Percentiles rank a stretch among this genome's conserved stretches.
Conservation (phyloP, 2,113 vertebrate species). For the Puma concolor region DNA sequence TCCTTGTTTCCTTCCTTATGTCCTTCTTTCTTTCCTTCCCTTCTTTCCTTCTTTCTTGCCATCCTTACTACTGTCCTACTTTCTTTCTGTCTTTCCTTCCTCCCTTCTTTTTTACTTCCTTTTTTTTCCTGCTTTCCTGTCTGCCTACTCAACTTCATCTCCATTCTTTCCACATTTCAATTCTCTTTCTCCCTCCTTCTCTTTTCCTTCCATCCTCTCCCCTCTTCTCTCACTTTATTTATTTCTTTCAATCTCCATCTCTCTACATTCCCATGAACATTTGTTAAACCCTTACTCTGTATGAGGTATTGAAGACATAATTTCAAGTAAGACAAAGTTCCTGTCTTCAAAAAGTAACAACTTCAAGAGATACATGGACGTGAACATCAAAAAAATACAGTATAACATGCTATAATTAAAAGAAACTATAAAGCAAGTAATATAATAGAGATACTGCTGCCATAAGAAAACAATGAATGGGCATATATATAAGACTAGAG, state of each 20-base stretch:
- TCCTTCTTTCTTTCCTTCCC: neutral
- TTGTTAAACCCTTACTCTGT: neutral
- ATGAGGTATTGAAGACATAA: neutral
- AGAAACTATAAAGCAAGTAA: neutral
- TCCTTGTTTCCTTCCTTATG: too few relatives aligned
- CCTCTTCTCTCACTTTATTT: neutral
- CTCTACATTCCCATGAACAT: neutral
- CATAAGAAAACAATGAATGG: neutral
- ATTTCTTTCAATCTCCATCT: neutral
- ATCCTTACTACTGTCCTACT: neutral
- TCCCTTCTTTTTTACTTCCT: neutral
- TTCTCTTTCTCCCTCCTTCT: neutral
- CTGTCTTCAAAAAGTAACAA: neutral
- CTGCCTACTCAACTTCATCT: neutral
- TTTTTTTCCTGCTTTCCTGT: neutral
- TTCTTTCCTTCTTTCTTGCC: too few relatives aligned
- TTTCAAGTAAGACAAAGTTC: neutral
- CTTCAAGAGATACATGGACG: neutral
- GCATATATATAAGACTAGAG: neutral
- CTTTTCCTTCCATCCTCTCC: neutral
- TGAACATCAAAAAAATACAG: neutral
- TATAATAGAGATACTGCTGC: neutral
- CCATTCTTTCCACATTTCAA: neutral
- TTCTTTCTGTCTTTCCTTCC: neutral
- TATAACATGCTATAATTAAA: neutral